These are phyloP conservation scores for Pogona vitticeps DNA, from an alignment of 2,113 vertebrate genomes.

Conservation along the genomic window DNA sequence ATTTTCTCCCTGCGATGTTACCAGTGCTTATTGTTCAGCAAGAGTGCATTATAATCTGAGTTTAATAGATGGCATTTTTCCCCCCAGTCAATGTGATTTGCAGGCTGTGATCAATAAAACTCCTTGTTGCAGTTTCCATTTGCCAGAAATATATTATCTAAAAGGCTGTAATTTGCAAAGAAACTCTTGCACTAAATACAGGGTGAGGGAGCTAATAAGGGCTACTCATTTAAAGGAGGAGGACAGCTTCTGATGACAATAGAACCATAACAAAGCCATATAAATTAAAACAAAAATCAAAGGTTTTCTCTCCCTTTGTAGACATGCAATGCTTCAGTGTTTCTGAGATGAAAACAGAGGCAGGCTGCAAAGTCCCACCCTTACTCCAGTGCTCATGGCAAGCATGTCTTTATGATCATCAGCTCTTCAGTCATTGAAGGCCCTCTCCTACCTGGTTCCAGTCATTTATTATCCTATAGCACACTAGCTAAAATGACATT, in stretches of 20 bases:
- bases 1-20: conserved; percentile 42
- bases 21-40: conserved; percentile 27
- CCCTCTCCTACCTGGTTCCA: background rate
- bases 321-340: background rate
- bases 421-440: background rate
- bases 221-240: background rate
- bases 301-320: background rate
- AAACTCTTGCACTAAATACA: conserved; percentile 17
- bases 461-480: background rate
- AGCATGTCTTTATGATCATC: background rate
- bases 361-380: background rate
- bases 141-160: conserved; percentile 13
- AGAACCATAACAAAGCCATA: background rate
- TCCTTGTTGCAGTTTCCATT: conserved; percentile 47
- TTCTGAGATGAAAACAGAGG: background rate
- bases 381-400: background rate
- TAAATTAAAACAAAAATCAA: conserved; percentile 1
- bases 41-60: conserved; percentile 19
- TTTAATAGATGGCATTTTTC: conserved; percentile 45
- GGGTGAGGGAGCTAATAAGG: conserved; percentile 13
- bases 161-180: conserved; percentile 16
- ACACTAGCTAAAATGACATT: background rate
- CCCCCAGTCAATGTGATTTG: conserved; percentile 36
- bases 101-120: conserved; percentile 15
- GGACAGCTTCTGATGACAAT: background rate